Evolutionary conservation across 2,797 vertebrate species (phyloP).

Genomic region (Rousettus madagascariensis): DNA sequence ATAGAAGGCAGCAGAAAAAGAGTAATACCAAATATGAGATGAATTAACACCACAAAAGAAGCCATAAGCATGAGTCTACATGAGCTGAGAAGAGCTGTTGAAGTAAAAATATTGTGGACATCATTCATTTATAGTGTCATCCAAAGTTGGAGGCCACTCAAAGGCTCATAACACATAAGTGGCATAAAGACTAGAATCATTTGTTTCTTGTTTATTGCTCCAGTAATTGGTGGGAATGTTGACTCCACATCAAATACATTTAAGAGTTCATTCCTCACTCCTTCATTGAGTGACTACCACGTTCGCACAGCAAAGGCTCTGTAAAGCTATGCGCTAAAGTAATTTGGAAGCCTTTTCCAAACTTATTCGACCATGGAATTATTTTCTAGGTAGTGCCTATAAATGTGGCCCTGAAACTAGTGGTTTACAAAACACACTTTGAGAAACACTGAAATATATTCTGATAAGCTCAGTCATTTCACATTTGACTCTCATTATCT

Average conservation of each 20-base stretch:
- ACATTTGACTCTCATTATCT: background rate
- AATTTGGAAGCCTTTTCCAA: background rate
- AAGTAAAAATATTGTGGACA: background rate
- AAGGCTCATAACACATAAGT: background rate
- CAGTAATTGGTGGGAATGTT: background rate
- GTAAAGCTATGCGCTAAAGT: background rate
- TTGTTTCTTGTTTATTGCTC: background rate
- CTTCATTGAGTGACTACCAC: background rate
- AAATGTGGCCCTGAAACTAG: background rate
- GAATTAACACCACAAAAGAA: background rate
- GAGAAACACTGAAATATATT: constrained; percentile 6
- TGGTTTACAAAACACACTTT: background rate
- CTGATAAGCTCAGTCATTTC: background rate
- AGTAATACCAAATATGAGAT: background rate
- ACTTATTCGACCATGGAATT: background rate
- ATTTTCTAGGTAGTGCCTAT: background rate
- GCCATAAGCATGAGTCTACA: background rate
- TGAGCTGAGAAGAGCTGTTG: background rate
- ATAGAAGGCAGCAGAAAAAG: background rate
- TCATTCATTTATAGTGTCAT: background rate
- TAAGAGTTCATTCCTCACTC: background rate
- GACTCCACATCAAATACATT: background rate
- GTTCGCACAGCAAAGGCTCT: background rate
- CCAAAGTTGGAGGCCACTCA: background rate
- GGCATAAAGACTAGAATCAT: background rate